These are phyloP conservation scores for Cirrhinus mrigala DNA, from an alignment of 2,797 vertebrate species.

Conservation along the genomic window DNA sequence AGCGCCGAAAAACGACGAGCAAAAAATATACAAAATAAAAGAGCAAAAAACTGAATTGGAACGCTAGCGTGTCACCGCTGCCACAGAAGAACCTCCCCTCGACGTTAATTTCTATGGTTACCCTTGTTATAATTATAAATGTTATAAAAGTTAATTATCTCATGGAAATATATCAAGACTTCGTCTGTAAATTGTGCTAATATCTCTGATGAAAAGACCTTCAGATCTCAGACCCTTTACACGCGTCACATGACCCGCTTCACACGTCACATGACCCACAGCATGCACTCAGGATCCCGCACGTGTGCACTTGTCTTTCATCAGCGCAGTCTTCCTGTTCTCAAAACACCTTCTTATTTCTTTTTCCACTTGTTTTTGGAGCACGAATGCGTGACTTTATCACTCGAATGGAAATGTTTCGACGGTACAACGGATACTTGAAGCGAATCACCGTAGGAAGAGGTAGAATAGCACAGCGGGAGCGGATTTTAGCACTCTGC, in stretches of 20 bases:
- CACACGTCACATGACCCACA: conserved; percentile 14
- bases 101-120: conserved; percentile 79
- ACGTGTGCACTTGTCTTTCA: conserved; percentile 62
- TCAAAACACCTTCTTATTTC: conserved; percentile 13
- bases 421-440: conserved; percentile 20
- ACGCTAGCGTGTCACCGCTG: conserved; percentile 63
- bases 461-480: conserved; percentile 27
- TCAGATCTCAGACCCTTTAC: conserved; percentile 41
- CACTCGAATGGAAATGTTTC: not conserved
- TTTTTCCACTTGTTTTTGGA: not conserved
- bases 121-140: conserved; percentile 74
- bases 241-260: conserved; percentile 26
- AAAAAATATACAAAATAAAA: conserved; percentile 1
- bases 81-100: conserved; percentile 68
- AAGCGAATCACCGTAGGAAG: not conserved
- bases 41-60: conserved; percentile 58
- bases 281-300: conserved; percentile 65
- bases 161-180: conserved; percentile 78
- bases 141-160: conserved; percentile 75
- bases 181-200: conserved; percentile 77
- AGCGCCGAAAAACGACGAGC: not conserved
- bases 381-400: not conserved
- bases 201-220: conserved; percentile 70
- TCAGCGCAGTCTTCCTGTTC: conserved; percentile 57
- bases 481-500: not conserved